Evolutionary conservation across 1,140 invertebrate genomes (phyloP).

Genomic region (Agrilus planipennis): DNA sequence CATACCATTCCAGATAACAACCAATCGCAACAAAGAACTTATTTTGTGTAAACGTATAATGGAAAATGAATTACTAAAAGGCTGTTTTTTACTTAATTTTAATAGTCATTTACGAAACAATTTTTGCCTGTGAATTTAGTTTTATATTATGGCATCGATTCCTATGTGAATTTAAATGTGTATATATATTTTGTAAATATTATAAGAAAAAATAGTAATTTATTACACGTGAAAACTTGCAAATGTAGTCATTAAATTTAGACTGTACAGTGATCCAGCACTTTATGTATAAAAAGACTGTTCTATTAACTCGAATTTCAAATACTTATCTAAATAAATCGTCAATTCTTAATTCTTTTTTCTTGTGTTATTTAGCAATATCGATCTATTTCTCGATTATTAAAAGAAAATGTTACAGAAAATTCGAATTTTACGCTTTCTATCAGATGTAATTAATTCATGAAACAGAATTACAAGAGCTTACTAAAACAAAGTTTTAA

Average conservation of each 20-base stretch:
- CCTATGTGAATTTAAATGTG: slow-evolving; percentile 7
- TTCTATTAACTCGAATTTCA: slow-evolving; percentile 32
- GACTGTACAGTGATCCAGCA: no score
- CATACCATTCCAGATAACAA: slow-evolving; percentile 33
- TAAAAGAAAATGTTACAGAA: no score
- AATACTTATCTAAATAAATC: slow-evolving; percentile 12
- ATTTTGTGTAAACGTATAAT: slow-evolving; percentile 29
- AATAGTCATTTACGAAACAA: slow-evolving; percentile 6
- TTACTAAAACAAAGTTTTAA: no score
- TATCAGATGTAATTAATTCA: no score
- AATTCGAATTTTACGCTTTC: no score
- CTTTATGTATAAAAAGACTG: slow-evolving; percentile 18
- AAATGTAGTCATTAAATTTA: no score
- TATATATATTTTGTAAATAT: slow-evolving; percentile 10
- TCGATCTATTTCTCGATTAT: no score
- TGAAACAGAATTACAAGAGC: no score
- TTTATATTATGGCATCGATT: background rate
- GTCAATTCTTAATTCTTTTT: background rate
- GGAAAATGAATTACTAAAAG: no score
- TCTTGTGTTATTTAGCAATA: no score
- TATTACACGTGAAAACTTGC: no score
- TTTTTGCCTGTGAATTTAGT: background rate
- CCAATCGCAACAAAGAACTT: slow-evolving; percentile 30
- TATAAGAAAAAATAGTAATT: no score
- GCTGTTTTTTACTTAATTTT: slow-evolving; percentile 6